phyloP scores from a whole-genome alignment of 2,888 invertebrate species.

The Catocala nupta region DNA sequence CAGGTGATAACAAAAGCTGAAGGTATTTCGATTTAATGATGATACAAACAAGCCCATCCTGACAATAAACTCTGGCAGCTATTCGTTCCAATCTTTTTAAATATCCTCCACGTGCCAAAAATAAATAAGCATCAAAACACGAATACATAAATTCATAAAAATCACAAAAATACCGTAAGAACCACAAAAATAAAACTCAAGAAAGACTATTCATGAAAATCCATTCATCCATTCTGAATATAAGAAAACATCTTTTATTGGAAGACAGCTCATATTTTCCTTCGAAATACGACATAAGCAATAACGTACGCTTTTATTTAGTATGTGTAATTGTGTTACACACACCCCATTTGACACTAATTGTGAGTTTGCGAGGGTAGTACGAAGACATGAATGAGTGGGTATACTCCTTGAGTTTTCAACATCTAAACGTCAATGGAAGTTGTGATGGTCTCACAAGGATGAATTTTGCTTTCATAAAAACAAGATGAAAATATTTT shows the following conservation, averaged over 20 bases:
- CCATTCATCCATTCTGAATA: slow-evolving; percentile 22
- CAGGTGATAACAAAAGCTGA: no score
- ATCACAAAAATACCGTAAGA: no score
- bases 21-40: no score
- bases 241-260: slow-evolving; percentile 27
- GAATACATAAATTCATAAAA: no score
- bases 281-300: slow-evolving; percentile 27
- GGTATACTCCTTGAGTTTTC: slow-evolving; percentile 35
- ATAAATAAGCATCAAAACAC: no score
- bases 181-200: no score
- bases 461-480: neutral
- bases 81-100: no score
- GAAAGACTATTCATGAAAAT: slow-evolving; percentile 5
- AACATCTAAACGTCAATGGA: slow-evolving; percentile 37
- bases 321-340: slow-evolving; percentile 45
- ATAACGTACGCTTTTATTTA: slow-evolving; percentile 34
- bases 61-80: no score
- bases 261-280: slow-evolving; percentile 9
- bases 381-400: slow-evolving; percentile 27
- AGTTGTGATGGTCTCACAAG: slow-evolving; percentile 9
- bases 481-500: no score
- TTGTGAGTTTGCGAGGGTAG: slow-evolving; percentile 24
- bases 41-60: no score
- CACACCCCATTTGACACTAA: slow-evolving; percentile 60
- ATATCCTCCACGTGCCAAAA: no score